Evolutionary conservation across 2,113 vertebrate species (phyloP), one percentile per base, ranked within the genome.

Genomic region (Toxostoma redivivum): DNA sequence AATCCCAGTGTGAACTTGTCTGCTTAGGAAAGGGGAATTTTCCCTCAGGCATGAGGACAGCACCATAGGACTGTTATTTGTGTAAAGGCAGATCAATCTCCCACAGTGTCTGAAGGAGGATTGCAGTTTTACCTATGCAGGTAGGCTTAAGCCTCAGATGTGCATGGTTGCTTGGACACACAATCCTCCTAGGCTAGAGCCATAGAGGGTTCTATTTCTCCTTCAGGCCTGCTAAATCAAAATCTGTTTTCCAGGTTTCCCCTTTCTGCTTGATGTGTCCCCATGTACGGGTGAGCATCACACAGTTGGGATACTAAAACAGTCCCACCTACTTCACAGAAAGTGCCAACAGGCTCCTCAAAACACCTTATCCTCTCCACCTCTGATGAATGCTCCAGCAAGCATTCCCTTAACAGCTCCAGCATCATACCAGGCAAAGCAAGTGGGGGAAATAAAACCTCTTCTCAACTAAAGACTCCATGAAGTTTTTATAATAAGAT

Each of bases 401-500:
- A 74, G 54, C 62, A 56, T 23, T 85, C 74, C 71, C 74, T 90
- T 67, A 76, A 80, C 67, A 92, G 79, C 82, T 90, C 67, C 47
- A 48, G 60, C n/a, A 0, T 81, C 84, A 62, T 61, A 83, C 60
- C 80, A 93, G 69, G 83, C 86, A 92, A 47, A 50, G 27, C 0
- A 1, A 92, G 44, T 2, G 1, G 56, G 60, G 80, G 51, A 81
- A 86, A 73, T 71, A 77, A 66, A 5, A 11, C 67, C 60, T 86
- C 51, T 24, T 94, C 60, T 88, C 58, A n/a, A 77, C 76, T 77
- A 73, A 82, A 16, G 47, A 33, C 90, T 88, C 67, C 3, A 2
- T 50, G 44, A 92, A 94, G 76, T 83, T 96, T 88, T 88, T 78
- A 47, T 80, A 82, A 81, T 83, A 94, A 96, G 88, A n/a, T 77